Base-by-base conservation (phyloP, 2,797 vertebrate species). In the Australoheros facetus region DNA sequence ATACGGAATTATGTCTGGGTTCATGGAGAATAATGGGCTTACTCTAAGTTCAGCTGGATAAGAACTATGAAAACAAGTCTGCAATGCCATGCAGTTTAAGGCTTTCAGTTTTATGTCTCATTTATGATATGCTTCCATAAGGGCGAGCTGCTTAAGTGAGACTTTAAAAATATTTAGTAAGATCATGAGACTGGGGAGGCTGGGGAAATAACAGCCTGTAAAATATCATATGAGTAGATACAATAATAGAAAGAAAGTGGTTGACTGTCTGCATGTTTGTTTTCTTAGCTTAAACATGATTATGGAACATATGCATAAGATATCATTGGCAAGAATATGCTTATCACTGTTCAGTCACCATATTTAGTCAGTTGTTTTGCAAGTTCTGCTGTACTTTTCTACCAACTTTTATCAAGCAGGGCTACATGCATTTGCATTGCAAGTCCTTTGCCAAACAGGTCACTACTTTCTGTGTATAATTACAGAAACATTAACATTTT, bases 1-100 rank as follows among this genome's bases (percentile, higher is more conserved):
- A 88, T 87, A 66, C 85, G 88, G 87, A 89, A 88, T 88, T 85
- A 88, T 39, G 84, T 83, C 85, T 80, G 70, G 80, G 88, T 78
- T 90, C 84, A 80, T 79, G 83, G 83, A 88, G 86, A 94, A 91
- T 89, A 91, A 89, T 88, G 85, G 83, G 92, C 84, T 91, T 92
- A 84, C 72, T 78, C 55, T 59, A 83, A 75, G 34, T 92, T 93
- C 86, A 83, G 74, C 72, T 71, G 84, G 87, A 92, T 90, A 84
- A 91, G 86, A 85, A 62, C 77, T 81, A 84, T 74, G 80, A 75
- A 83, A 89, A 88, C 82, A 91, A 85, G 80, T 85, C 87, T 79
- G 83, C 80, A 91, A 73, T 89, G 77, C 80, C 62, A 78, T 79
- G 82, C 77, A 87, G 78, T 90, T 90, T 79, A 84, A 87, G 71